These are phyloP conservation scores for Scomberomorus guttatus DNA, from an alignment of 2,797 vertebrate species.

Conservation along the genomic window DNA sequence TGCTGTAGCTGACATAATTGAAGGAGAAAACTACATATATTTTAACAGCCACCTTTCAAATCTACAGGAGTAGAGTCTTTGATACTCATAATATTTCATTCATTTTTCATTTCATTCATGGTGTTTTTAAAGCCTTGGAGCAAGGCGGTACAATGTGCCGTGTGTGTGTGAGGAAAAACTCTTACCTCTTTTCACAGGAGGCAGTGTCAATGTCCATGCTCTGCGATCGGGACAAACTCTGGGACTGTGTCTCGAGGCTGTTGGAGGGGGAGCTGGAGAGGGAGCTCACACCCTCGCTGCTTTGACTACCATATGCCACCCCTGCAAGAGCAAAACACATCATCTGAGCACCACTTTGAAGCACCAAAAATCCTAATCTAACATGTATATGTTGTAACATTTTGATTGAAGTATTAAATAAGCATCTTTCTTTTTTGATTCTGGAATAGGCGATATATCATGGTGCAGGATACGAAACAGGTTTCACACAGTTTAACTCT, in stretches of 20 bases:
- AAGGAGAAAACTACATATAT: neutral
- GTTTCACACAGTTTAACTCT: no score
- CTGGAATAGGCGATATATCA: neutral
- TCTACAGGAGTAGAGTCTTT: neutral
- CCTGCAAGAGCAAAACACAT: constrained; percentile 79
- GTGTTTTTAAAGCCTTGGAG: neutral
- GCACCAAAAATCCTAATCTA: neutral
- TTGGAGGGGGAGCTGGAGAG: constrained; percentile 99
- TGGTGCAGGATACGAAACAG: neutral
- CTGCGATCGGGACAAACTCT: constrained; percentile 98
- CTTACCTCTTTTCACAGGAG: constrained; percentile 99
- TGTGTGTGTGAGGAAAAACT: neutral
- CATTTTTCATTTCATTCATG: neutral
- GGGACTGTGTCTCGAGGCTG: constrained; percentile 99
- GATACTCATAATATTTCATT: neutral
- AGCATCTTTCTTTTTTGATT: neutral
- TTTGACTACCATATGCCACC: constrained; percentile 97
- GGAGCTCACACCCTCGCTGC: constrained; percentile 99
- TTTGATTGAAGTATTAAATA: neutral
- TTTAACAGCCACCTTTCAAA: neutral
- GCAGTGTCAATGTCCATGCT: constrained; percentile 99
- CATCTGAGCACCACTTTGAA: constrained; percentile 30
- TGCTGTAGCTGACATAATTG: neutral
- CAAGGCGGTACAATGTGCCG: neutral
- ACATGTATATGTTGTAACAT: neutral